Evolutionary conservation across 2,113 vertebrate species (phyloP).

Genomic region (Rhynchopsitta pachyrhyncha): DNA sequence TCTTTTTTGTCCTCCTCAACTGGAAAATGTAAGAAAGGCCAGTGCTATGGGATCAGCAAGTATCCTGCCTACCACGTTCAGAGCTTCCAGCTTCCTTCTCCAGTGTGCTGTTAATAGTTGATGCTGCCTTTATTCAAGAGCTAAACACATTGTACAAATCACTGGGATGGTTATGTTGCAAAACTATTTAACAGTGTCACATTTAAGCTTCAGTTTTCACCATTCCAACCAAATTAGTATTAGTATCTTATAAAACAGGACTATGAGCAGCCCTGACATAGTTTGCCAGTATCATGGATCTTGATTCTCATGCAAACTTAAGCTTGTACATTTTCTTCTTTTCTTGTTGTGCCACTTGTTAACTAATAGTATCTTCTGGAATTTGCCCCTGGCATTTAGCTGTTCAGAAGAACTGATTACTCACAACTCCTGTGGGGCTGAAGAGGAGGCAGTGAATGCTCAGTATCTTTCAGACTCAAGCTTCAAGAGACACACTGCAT

Average conservation of each 20-base stretch:
- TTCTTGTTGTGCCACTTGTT: not conserved
- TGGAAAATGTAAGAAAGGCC: not conserved
- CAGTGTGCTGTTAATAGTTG: not conserved
- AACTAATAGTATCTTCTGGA: not conserved
- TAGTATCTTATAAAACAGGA: not conserved
- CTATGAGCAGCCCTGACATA: not conserved
- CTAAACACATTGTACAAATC: not conserved
- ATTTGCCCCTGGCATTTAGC: not conserved
- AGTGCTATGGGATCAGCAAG: not conserved
- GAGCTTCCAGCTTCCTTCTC: not conserved
- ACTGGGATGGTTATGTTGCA: not conserved
- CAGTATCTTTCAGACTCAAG: not conserved
- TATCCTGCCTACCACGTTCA: not conserved
- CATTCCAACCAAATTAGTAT: not conserved
- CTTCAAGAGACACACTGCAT: not conserved
- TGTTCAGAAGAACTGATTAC: not conserved
- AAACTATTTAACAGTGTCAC: not conserved
- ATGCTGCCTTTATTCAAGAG: not conserved
- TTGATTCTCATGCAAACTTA: not conserved
- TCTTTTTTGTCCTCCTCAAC: not conserved
- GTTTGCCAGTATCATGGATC: not conserved
- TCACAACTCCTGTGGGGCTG: not conserved
- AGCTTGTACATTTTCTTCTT: not conserved
- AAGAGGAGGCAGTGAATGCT: not conserved
- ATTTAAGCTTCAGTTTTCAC: not conserved